Base-by-base conservation (phyloP, 1,140 invertebrate genomes). In the Drosophila ohnishii region DNA sequence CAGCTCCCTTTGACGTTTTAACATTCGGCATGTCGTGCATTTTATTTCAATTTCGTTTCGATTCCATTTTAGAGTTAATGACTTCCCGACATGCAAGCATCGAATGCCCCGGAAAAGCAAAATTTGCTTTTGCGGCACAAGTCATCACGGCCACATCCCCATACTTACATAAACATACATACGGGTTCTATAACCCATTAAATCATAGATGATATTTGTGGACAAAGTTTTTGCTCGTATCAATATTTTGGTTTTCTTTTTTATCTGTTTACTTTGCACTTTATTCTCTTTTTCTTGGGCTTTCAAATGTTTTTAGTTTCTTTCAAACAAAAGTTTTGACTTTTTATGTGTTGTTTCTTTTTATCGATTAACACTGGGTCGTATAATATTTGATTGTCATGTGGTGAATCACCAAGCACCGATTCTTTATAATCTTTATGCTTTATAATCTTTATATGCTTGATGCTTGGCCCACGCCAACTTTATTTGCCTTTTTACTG, bases 31-130 rank as follows among this genome's bases (percentile, higher is more conserved):
- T 75, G 72, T 53, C 80, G 81, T 85, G 75, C 80, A 76, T 82
- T 89, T 76, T 82, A 89, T 80, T 86, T 86, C 75, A 82, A 90
- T 90, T 80, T 89, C 70, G 81, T 80, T 89, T 78, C 78, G 75
- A 84, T 89, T 84, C 70, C 66, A 75, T 82, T 87, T 82, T 77
- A 71, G 65, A 80, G 75, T 85, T 83, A 83, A 90, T 90, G 81
- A 86, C 76, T 80, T 64, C 61, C 65, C 60, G 72, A 89, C 86
- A 90, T 90, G 86, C 86, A 90, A 81, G 65, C 70, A 47, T 28
- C 73, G 63, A 75, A 62, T 28, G 40, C 42, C 32, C 10, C 32
- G 11, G 28, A 35, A 73, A 55, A 53, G 30, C 19, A 37, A 25
- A 32, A 59, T 57, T 59, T 77, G 13, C 53, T 65, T 47, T 59